Base-by-base conservation (phyloP, 2,888 invertebrate species). In the Platynereis dumerilii region DNA sequence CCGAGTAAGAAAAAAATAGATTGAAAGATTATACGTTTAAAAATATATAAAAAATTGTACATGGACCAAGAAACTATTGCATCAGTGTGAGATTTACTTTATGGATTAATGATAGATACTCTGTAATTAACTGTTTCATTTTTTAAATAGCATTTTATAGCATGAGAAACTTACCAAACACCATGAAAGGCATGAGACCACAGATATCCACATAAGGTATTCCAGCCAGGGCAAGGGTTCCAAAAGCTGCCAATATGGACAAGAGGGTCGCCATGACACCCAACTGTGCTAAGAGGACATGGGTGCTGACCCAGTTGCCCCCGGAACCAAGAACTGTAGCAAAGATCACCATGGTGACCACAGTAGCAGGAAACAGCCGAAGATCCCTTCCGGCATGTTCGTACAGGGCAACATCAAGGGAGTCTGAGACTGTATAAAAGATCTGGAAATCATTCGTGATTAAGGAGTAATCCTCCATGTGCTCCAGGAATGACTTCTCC, bases 181-280 rank as follows among this genome's bases (percentile, higher is more conserved):
- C 66, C 0, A 75, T 61, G 39, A 74, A 75, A 5, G 75, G 75
- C 53, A 71, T 68, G 2, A 71, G 69, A 5, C 74, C 74, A 22
- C 74, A 74, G 7, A 74, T 72, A 57, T 71, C 69, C 34, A 74
- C 75, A 44, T 73, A 69, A 2, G 66, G 64, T 17, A 72, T 60
- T 2, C 72, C 71, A 0, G 42, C 29, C 2, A 63, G 28, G 7
- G 56, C 42, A 22, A 63, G 26, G 2, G 34, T 34, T 7, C 63
- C 63, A 29, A 57, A 63, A 5, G 63, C 29, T 15, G 63, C 63
- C 2, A 29, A n/a, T 17, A 57, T 12, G 20, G 63, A 22, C 3
- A 63, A 24, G 3, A 63, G 48, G 3, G 63, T 56, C 7, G 57
- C 56, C 57, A 63, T 45, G 2, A 63, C 28, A 7, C 57, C 63